Evolutionary conservation across 2,113 vertebrate genomes (phyloP), one percentile per base, ranked within the genome.

Genomic region (Calyptommatus sinebrachiatus): DNA sequence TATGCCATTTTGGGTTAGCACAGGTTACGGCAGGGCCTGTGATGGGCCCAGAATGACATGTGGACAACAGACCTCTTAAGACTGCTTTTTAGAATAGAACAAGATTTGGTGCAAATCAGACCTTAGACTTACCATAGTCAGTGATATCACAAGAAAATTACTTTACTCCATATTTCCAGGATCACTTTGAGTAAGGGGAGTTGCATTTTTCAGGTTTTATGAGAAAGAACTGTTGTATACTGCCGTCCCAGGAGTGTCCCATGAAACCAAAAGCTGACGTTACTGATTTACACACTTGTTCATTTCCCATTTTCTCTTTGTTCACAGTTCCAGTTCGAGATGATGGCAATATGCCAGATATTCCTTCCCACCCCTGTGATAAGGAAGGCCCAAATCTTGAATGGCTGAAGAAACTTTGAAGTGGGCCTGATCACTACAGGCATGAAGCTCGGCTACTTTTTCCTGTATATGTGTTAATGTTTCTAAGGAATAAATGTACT

Each of bases 271-370:
- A 20, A 73, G 21, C 5, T 73, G 78, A 35, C 6, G 5, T 69
- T 29, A 21, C 7, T 72, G 3, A 26, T 72, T 8, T 1, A 28
- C 1, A 28, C 35, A 14, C 10, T 7, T 4, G 28, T 60, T 62
- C 63, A 31, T 16, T 65, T 18, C 74, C 28, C 18, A 31, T 5
- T 7, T 28, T n/a, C 5, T 29, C 48, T 83, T 11, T 22, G 35
- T 65, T 29, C 29, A 66, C 84, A 97, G 97, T 97, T 75, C 97
- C 97, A 1, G 83, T 98, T 35, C 93, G 97, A 85, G 97, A 98
- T 76, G 92, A 98, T 65, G 97, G 97, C 71, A 96, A 95, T 83
- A 93, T 97, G 96, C 93, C 95, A 0, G 95, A 98, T 0, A 66
- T 97, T 72, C 96, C 97, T 1, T 85, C 92, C 12, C 97, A 98